Base-by-base conservation (phyloP, 1,140 invertebrate genomes). In the Stenopsyche tienmushanensis region DNA sequence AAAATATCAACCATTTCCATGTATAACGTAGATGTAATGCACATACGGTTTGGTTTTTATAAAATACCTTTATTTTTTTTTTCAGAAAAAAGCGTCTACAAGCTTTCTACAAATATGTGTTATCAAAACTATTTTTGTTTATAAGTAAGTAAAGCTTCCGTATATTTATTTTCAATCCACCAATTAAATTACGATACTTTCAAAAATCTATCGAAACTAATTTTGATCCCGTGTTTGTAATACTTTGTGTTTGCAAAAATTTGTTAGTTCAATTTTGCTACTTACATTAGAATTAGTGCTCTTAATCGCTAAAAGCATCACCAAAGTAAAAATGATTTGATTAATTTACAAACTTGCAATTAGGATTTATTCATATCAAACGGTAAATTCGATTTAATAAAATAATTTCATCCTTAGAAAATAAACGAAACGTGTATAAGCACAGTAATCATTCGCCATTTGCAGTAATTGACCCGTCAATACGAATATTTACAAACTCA, bases 191-290 rank as follows among this genome's bases (percentile, higher is more conserved):
- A 18, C 15, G 15, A 2, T 49, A 21, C 21, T 49, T 49, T 41
- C 52, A 63, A 64, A 50, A 65, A 52, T 39, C 23, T 53, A 65
- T 64, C 55, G n/a, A 69, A 45, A 41, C 42, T 63, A 57, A 26
- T 50, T 25, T 69, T 69, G 67, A 63, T 69, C 67, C 67, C 67
- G 67, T 69, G 47, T 69, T 65, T 69, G 42, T 64, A 65, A 69
- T 60, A 59, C 10, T 47, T 47, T 20, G 10, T 47, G 44, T 47
- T 9, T 47, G 44, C 8, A 18, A 47, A 47, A 47, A 47, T 47
- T 7, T 5, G 7, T 15, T 47, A 47, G 3, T 47, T 39, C 34
- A 39, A 39, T 47, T 47, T 47, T 7, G 7, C 10, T 47, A 20
- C 29, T 7, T 34, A 13, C 29, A 5, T 13, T 34, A 34, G 13